phyloP scores from a whole-genome alignment of 1,140 invertebrate genomes.

The Hydropsyche tenuis region DNA sequence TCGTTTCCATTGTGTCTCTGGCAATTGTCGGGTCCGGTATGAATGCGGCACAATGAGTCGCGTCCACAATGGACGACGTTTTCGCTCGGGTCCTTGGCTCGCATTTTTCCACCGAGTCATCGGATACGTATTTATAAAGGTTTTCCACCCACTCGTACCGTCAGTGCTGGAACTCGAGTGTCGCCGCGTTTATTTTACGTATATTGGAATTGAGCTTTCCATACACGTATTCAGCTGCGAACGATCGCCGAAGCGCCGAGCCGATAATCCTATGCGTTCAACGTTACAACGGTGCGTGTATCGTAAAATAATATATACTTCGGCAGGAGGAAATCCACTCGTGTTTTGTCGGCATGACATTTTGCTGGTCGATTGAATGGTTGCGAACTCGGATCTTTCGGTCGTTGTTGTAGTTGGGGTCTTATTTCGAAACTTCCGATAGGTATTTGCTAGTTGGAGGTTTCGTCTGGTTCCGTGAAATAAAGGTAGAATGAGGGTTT shows the following conservation, averaged over 20 bases:
- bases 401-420: too few species aligned
- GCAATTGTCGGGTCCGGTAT: conserved; percentile 29
- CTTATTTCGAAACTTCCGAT: too few species aligned
- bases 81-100: neutral
- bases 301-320: neutral
- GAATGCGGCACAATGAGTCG: conserved; percentile 32
- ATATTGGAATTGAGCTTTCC: neutral
- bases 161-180: too few species aligned
- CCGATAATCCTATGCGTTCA: conserved; percentile 20
- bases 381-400: too few species aligned
- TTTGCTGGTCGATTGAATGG: too few species aligned
- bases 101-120: conserved; percentile 11
- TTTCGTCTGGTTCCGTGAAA: too few species aligned
- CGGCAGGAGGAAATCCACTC: too few species aligned
- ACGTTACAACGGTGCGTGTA: neutral
- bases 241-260: neutral
- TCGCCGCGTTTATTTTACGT: too few species aligned
- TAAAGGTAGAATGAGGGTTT: too few species aligned
- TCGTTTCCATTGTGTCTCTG: conserved; percentile 22
- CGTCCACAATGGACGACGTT: conserved; percentile 29
- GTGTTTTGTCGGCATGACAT: too few species aligned
- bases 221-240: neutral
- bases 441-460: too few species aligned
- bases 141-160: too few species aligned
- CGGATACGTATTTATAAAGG: neutral